Evolutionary conservation across 2,797 vertebrate species (phyloP).

Genomic region (Arctocebus calabarensis): DNA sequence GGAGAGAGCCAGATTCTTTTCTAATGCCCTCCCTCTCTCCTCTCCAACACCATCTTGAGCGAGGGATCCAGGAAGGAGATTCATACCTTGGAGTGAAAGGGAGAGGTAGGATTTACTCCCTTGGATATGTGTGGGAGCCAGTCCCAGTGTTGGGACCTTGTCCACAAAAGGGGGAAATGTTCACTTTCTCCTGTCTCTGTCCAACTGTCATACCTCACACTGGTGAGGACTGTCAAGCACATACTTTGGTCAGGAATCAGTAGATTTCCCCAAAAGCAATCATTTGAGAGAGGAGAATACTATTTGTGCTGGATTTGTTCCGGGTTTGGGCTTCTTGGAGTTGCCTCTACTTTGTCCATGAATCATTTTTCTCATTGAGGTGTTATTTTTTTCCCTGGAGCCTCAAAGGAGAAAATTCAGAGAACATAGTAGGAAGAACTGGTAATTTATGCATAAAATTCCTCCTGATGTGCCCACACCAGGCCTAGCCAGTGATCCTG

Average conservation of each 20-base stretch:
- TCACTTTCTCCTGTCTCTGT: background rate
- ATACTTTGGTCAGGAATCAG: background rate
- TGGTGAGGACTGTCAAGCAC: background rate
- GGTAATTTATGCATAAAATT: slow-evolving; percentile 9
- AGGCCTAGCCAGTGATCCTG: background rate
- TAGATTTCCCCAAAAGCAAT: background rate
- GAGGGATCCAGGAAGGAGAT: background rate
- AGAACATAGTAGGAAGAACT: slow-evolving; percentile 6
- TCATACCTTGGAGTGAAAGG: background rate
- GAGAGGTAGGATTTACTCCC: background rate
- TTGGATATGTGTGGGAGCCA: background rate
- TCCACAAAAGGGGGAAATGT: background rate
- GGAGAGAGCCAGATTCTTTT: background rate
- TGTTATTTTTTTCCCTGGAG: slow-evolving; percentile 16
- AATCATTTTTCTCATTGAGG: slow-evolving; percentile 21
- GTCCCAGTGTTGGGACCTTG: background rate
- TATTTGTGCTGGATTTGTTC: background rate
- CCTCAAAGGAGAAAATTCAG: slow-evolving; percentile 16
- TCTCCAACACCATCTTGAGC: too few species aligned
- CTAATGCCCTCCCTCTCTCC: background rate
- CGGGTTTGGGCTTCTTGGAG: background rate
- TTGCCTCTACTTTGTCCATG: background rate
- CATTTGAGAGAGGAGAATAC: background rate
- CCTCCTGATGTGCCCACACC: background rate
- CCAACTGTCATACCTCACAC: background rate